A percentile compares a stretch with the other conserved stretches of the same genome.
phyloP scores from a whole-genome alignment of 2,113 vertebrate species.

The Epinephelus fuscoguttatus region DNA sequence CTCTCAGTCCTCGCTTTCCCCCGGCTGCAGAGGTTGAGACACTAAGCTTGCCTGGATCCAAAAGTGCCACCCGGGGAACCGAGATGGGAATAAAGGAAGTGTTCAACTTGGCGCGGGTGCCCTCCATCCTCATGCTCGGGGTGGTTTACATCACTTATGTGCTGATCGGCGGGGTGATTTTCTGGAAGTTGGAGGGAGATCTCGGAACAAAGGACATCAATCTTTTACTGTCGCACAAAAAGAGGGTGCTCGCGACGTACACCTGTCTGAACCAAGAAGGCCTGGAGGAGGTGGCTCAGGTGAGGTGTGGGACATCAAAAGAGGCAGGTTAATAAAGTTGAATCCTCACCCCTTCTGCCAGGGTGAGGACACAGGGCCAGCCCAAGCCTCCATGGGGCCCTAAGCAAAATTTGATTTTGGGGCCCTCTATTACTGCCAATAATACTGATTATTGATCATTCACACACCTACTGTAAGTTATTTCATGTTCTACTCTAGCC shows the following conservation, averaged over 20 bases:
- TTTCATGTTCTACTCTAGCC: too few relatives aligned
- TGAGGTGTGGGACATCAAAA: slow-evolving; percentile 66
- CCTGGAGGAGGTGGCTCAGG: slow-evolving; percentile 85
- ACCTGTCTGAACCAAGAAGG: slow-evolving; percentile 82
- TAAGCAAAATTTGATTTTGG: too few relatives aligned
- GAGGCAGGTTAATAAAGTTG: too few relatives aligned
- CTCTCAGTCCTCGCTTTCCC: neutral
- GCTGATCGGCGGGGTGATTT: slow-evolving; percentile 86
- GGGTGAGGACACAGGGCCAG: neutral
- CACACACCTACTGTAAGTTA: too few relatives aligned
- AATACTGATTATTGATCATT: too few relatives aligned
- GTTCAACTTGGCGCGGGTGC: slow-evolving; percentile 49
- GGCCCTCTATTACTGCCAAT: too few relatives aligned
- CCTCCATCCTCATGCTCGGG: slow-evolving; percentile 83
- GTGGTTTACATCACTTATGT: slow-evolving; percentile 86
- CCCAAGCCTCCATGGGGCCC: too few relatives aligned
- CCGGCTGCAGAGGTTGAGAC: neutral
- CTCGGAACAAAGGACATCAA: slow-evolving; percentile 56
- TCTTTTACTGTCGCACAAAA: slow-evolving; percentile 68
- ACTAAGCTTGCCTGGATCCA: neutral
- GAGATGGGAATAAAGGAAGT: slow-evolving; percentile 37
- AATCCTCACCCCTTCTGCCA: neutral
- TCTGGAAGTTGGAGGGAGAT: slow-evolving; percentile 88
- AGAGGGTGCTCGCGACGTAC: slow-evolving; percentile 79
- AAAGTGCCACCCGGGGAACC: neutral